Percentiles rank a stretch among this genome's conserved stretches.
These are phyloP conservation scores for Xenops minutus DNA, from an alignment of 2,797 vertebrate genomes.

Conservation along the genomic window DNA sequence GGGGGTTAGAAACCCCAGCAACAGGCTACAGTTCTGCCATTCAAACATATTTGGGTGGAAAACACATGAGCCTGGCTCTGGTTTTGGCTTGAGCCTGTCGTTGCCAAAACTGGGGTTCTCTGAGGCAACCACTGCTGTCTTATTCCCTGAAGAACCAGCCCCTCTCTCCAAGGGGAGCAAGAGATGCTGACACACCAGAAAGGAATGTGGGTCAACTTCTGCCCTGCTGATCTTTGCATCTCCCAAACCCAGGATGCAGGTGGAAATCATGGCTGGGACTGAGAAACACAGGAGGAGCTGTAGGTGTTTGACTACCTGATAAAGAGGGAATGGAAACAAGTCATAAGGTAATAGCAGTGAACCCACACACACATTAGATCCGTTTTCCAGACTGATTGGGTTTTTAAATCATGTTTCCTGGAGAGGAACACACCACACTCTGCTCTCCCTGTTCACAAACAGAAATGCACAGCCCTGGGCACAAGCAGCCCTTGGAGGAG, in stretches of 20 bases:
- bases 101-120: background rate
- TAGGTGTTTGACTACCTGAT: background rate
- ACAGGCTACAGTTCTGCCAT: background rate
- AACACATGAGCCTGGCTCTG: background rate
- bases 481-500: rapidly evolving
- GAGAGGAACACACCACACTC: background rate
- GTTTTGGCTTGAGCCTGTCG: background rate
- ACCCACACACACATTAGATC: rapidly evolving
- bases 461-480: background rate
- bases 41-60: background rate
- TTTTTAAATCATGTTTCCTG: background rate
- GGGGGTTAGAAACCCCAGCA: constrained; percentile 3
- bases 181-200: background rate
- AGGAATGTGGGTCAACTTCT: background rate
- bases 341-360: rapidly evolving
- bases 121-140: background rate
- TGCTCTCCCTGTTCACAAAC: background rate
- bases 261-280: background rate
- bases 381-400: rapidly evolving
- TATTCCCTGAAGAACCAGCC: background rate
- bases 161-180: background rate
- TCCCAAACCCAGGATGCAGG: background rate
- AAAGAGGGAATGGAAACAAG: background rate
- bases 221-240: background rate
- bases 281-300: background rate